Evolutionary conservation across 2,888 invertebrate species (phyloP), one percentile per base, ranked within the genome.

Genomic region (Drosophila aldrichi): DNA sequence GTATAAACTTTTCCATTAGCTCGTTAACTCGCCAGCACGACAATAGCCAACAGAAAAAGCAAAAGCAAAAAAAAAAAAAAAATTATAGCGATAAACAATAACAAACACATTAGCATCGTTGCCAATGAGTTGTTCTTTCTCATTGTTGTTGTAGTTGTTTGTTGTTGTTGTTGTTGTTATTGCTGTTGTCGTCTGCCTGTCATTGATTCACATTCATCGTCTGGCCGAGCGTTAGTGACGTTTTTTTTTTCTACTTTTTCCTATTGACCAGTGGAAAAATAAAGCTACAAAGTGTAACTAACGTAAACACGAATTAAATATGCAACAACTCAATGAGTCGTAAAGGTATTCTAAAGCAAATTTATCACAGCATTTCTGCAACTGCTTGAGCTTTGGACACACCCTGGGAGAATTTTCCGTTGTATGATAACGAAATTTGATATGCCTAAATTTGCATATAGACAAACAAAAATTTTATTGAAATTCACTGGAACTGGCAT

Each of bases 1-100:
- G 74, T 81, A 73, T 63, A 82, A 89, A 87, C 74, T 88, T 87
- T 87, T 87, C 87, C 87, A 87, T 87, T 89, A 87, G 86, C 86
- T 89, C 83, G 90, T 89, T 89, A 88, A 75, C 77, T 81, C 48
- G 77, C 75, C 52, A 49, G 63, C 74, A 72, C 82, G 80, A 88
- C 86, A 82, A 88, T 77, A 77, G 77, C 73, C 63, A 56, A 56
- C 78, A 66, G 38, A 69, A 69, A 44, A n/a, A n/a, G n/a, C n/a
- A 54, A 22, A 54, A 22, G 25, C 20, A 32, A 61, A 51, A 14
- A 38, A 52, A 52, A 16, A 49, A 49, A 70, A 32, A 38, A 36
- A 14, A 52, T 22, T 59, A 73, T 34, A 25, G 10, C 1, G n/a
- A 52, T 66, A 58, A 69, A 67, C 36, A 76, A 85, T 75, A 77